Conservation (phyloP, 2,797 vertebrate species). For the Pipistrellus pipistrellus region DNA sequence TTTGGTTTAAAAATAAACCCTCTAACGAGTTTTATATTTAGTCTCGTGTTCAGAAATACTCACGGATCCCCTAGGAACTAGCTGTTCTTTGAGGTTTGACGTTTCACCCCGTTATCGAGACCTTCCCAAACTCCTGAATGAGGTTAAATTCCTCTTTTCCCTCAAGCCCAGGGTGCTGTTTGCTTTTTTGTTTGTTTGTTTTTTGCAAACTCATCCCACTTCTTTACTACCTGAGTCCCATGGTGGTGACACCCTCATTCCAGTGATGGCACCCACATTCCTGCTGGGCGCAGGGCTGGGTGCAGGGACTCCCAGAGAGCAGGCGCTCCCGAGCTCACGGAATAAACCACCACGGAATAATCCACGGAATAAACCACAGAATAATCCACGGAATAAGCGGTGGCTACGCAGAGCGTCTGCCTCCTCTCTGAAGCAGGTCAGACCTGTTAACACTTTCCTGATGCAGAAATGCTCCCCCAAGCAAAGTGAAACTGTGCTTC, state of each 20-base stretch:
- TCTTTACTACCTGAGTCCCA: background rate
- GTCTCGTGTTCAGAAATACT: conserved; percentile 25
- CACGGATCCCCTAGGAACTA: background rate
- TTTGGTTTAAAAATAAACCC: background rate
- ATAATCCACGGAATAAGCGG: too few species aligned
- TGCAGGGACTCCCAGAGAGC: background rate
- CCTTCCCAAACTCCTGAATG: background rate
- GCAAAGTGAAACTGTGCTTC: background rate
- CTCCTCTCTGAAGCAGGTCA: background rate
- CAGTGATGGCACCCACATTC: background rate
- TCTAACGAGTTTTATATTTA: background rate
- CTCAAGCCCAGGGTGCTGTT: background rate
- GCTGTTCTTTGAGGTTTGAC: background rate
- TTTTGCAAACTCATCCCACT: background rate
- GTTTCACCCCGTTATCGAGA: rapidly evolving
- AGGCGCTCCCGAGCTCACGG: background rate
- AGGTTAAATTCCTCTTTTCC: background rate
- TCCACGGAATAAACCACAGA: too few species aligned
- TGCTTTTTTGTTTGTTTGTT: background rate
- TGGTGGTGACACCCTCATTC: background rate
- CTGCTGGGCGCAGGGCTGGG: background rate
- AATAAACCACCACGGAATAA: background rate
- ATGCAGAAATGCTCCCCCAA: background rate
- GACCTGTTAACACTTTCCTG: background rate
- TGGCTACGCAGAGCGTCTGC: background rate